Evolutionary conservation across 2,888 invertebrate genomes (phyloP), one percentile per base, ranked within the genome.

Genomic region (Hetaerina titia): DNA sequence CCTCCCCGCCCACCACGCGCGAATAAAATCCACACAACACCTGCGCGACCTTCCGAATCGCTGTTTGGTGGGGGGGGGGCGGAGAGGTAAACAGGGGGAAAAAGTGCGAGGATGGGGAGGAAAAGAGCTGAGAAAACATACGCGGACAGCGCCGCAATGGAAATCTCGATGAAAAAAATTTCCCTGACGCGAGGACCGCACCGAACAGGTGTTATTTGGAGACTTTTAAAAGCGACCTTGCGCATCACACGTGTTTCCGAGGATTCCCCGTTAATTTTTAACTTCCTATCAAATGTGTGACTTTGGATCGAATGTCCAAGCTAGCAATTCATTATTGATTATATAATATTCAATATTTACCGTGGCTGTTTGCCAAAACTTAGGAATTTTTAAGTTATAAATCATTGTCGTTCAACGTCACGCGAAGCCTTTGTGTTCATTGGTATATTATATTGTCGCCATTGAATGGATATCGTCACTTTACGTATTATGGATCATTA

Each of bases 31-130:
- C 63, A 92, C 69, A 69, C 74, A 92, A 64, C 92, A 92, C 92
- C 92, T 92, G 92, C 69, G 92, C 92, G 92, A 92, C 92, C 92
- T 92, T 92, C 92, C 74, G 69, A 92, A 92, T 22, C 69, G 92
- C 69, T 69, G 90, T 13, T 25, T 57, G 13, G 57, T 22, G 13
- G n/a, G 92, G 56, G 56, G 63, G n/a, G n/a, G 92, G 0, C 15
- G n/a, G 45, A 90, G 90, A 31, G 64, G 64, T 15, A 64, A 9
- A n/a, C 60, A 19, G 90, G 13, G 31, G 22, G 19, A 25, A 31
- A 31, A 25, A 31, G 25, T 25, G 11, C 2, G 31, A 2, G 31
- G 13, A 13, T 13, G 13, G 22, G 22, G 25, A 25, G 19, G 22
- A 31, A 69, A 81, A 31, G 81, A 31, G 81, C 81, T 15, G 13